Base-by-base conservation (phyloP, 2,888 invertebrate species). In the Thecocarcelia acutangulata region DNA sequence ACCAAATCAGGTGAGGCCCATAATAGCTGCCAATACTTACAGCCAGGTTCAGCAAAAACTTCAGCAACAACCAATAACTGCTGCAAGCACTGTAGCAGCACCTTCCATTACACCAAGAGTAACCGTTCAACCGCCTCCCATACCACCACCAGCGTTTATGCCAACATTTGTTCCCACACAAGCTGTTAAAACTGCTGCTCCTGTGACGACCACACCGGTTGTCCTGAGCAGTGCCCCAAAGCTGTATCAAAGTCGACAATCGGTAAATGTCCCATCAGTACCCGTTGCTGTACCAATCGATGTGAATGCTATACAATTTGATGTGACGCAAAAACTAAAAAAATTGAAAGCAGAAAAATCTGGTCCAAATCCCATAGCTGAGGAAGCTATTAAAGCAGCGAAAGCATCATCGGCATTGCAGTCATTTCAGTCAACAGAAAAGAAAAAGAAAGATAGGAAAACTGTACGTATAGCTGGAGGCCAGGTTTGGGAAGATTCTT, bases 401-500 rank as follows among this genome's bases (percentile, higher is more conserved):
- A 92, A 93, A 79, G 93, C 93, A 0, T 92, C 93, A 58, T 92
- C 92, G 56, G 92, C 93, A 0, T 85, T 93, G 46, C 93, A 93
- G 86, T 92, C 92, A 0, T 93, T 93, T 86, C 92, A 93, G 54
- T 91, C 91, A 0, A 92, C 92, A 13, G 93, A 93, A 84, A 91
- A 90, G 13, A 89, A 90, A 75, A 90, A 90, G 64, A 90, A 90
- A 70, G 90, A 90, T 80, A 87, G 90, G 2, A 90, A 90, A 73
- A 94, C 96, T 79, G 94, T 98, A 63, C 92, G 99, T 33, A 96
- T 95, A 84, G 98, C 98, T 0, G 99, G 98, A 3, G 98, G 98
- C 0, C 95, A 96, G 85, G 95, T 96, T 0, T 99, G 99, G 99
- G 99, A 99, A 91, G 99, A 99, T 91, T 93, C 94, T 21, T 97